Base-by-base conservation (phyloP, 2,113 vertebrate genomes). In the Bujurquina vittata region DNA sequence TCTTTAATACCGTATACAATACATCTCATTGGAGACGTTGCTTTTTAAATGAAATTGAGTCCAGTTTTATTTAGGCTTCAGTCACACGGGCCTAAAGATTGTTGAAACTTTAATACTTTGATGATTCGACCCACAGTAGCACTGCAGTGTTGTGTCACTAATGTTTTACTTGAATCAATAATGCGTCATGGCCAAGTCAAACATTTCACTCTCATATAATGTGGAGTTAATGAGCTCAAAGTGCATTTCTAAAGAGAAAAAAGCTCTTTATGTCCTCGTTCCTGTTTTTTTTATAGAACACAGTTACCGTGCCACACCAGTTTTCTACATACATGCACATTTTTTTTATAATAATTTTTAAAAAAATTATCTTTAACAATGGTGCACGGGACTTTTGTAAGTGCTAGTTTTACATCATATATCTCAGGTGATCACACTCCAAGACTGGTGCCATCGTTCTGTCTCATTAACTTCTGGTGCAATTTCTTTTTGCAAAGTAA, bases 211-310 rank as follows among this genome's bases (percentile, higher is more conserved):
- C 43, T 69, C 17, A 52, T 8, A 31, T 52, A 17, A 1, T 67
- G 10, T 49, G 10, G 12, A 5, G 11, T 12, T 31, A 52, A 31
- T 54, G 17, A 72, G 10, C 23, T 52, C 43, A 52, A 72, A 69
- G 40, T 69, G 22, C 63, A 69, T 10, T 54, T 54, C 49, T 29
- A 49, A 17, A 23, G 52, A 55, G 12, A 49, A 69, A 29, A 29
- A 20, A 23, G 18, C 10, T 43, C 0, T 49, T 69, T 11, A 11
- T 72, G 7, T 10, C 17, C 0, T 0, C 7, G 49, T 67, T 0
- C 63, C 3, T 67, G 37, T 67, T 46, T 49, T 29, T 26, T 40
- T 69, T 9, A 29, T 49, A 49, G 9, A 69, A 20, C 40, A 29
- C 40, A 29, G 9, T 46, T 49, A 69, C 5, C 1, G 4, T 52